Base-by-base conservation (phyloP, 2,797 vertebrate genomes). In the Merluccius polli region DNA sequence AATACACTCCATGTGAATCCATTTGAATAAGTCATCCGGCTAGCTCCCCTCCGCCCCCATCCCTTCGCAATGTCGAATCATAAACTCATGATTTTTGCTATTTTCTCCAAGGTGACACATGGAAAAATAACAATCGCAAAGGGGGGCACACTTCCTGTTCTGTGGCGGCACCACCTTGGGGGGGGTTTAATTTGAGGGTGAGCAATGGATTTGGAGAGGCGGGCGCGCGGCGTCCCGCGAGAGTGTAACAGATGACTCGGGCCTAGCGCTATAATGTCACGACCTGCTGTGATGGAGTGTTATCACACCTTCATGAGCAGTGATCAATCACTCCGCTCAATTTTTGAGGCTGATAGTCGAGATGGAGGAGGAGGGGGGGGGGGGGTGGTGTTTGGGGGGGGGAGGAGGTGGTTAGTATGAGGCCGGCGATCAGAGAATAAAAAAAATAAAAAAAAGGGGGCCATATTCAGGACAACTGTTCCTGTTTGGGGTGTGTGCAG, bases 261-360 rank as follows among this genome's bases (percentile, higher is more conserved):
- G 74, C 74, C 31, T 73, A 75, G 74, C 74, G 33, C 69, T 65
- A 29, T 86, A 81, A 84, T 87, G 87, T 85, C 85, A 84, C 80
- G 38, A 15, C 78, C 77, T 76, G 32, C 71, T 36, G 80, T 88
- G 86, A 92, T 87, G 78, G 83, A 91, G 89, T 78, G 83, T 86
- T 86, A 88, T 84, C 77, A 86, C 87, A 85, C 31, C 65, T 75
- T 77, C 73, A 30, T 77, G 83, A 86, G 80, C 88, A 31, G 71
- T 81, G 79, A 92, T 92, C 90, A 90, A 88, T 94, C 88, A 87
- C 75, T 24, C 15, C 77, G 75, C 89, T 90, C 86, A 87, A 80
- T 88, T 78, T 88, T 78, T 86, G 78, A 82, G 75, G 81, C 79
- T 84, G 82, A 88, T 89, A 83, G 74, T 80, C 52, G 21, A 59